Evolutionary conservation across 1,140 invertebrate species (phyloP).

Genomic region (Diuraphis noxia): DNA sequence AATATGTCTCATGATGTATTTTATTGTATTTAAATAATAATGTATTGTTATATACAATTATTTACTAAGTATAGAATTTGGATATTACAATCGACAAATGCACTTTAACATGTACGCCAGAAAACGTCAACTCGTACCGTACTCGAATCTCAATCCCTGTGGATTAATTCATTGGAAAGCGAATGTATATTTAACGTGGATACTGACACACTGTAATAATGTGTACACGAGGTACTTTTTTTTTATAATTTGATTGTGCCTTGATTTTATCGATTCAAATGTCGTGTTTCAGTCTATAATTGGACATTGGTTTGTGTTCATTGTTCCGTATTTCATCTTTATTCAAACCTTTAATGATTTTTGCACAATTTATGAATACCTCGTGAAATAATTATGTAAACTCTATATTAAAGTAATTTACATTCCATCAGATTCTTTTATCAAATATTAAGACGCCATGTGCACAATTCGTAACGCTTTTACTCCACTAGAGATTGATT

Average conservation of each 20-base stretch:
- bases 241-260: not conserved
- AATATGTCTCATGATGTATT: no score
- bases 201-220: not conserved
- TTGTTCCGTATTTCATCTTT: not conserved
- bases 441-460: not conserved
- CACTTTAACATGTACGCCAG: not conserved
- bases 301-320: not conserved
- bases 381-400: not conserved
- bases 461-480: not conserved
- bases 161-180: not conserved
- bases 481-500: not conserved
- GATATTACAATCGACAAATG: no score
- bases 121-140: not conserved
- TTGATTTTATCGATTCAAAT: not conserved
- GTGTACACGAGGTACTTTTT: not conserved
- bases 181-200: not conserved
- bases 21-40: not conserved
- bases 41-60: no score
- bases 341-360: not conserved
- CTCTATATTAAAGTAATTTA: not conserved
- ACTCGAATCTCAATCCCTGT: not conserved
- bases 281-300: not conserved
- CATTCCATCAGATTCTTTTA: not conserved
- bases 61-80: no score
- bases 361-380: not conserved